Evolutionary conservation across 2,888 invertebrate genomes (phyloP).

Genomic region (Hofmannophila pseudospretella): DNA sequence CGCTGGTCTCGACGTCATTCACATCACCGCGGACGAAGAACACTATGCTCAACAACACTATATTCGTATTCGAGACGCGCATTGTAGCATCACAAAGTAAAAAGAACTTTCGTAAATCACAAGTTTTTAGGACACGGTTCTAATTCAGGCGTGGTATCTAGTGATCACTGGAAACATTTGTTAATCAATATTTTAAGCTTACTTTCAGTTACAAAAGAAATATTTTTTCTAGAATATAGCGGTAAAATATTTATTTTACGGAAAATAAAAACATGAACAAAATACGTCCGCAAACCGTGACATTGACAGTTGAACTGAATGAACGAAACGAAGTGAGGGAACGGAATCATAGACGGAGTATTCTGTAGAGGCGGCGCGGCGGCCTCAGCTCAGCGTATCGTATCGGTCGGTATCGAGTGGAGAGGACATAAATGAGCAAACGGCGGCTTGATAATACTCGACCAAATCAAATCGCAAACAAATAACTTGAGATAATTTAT

Average conservation of each 20-base stretch:
- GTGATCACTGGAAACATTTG: slow-evolving; percentile 6
- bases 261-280: slow-evolving; percentile 1
- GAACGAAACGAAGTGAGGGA: background rate
- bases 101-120: slow-evolving; percentile 43
- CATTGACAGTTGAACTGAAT: slow-evolving; percentile 14
- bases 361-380: too few relatives aligned
- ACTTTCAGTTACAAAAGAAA: slow-evolving; percentile 19
- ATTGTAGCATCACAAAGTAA: slow-evolving; percentile 21
- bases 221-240: slow-evolving; percentile 7
- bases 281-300: slow-evolving; percentile 3
- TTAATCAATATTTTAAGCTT: background rate
- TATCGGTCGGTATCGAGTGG: too few relatives aligned
- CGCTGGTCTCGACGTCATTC: slow-evolving; percentile 36
- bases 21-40: slow-evolving; percentile 35
- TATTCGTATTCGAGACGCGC: slow-evolving; percentile 33
- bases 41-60: slow-evolving; percentile 42
- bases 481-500: too few relatives aligned
- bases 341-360: too few relatives aligned
- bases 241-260: slow-evolving; percentile 7
- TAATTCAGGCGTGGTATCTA: slow-evolving; percentile 14
- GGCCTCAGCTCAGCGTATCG: too few relatives aligned
- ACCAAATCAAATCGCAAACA: too few relatives aligned
- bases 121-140: slow-evolving; percentile 51
- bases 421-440: too few relatives aligned
- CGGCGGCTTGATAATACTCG: too few relatives aligned